Evolutionary conservation across 1,140 invertebrate species (phyloP).

Genomic region (Drosophila yakuba): DNA sequence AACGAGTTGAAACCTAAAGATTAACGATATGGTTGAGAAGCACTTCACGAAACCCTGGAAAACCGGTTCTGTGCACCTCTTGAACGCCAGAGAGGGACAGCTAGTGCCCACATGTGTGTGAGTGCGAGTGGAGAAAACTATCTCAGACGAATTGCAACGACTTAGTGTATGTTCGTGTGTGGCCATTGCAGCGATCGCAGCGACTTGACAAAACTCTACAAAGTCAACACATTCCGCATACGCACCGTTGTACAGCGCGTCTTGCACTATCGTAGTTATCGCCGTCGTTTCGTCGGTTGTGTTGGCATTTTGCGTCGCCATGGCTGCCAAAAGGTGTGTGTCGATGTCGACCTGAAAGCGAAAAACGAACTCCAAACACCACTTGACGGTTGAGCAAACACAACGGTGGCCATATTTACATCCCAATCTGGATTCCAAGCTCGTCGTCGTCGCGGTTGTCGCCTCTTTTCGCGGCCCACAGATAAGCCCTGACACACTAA

Average conservation of each 20-base stretch:
- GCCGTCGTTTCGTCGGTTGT: constrained; percentile 21
- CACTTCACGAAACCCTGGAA: constrained; percentile 22
- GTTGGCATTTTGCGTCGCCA: constrained; percentile 70
- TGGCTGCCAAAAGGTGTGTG: constrained; percentile 74
- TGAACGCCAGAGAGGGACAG: constrained; percentile 65
- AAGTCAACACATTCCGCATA: constrained; percentile 63
- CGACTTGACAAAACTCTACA: constrained; percentile 21
- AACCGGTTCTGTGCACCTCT: constrained; percentile 76
- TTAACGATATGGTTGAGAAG: constrained; percentile 6
- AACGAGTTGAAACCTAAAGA: constrained; percentile 11
- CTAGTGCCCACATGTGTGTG: constrained; percentile 26
- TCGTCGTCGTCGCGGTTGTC: constrained; percentile 62
- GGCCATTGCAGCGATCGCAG: constrained; percentile 47
- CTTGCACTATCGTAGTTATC: constrained; percentile 39
- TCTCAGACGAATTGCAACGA: constrained; percentile 37
- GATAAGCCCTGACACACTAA: constrained; percentile 44
- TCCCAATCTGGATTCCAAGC: constrained; percentile 22
- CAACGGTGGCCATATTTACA: constrained; percentile 54
- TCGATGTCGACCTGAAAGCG: constrained; percentile 50
- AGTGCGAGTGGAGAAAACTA: constrained; percentile 42
- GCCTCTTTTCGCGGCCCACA: constrained; percentile 34
- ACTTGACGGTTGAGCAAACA: constrained; percentile 74
- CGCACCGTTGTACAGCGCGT: constrained; percentile 55
- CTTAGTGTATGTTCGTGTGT: constrained; percentile 16
- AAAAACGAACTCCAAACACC: constrained; percentile 46